Base-by-base conservation (phyloP, 2,797 vertebrate genomes). In the Falco concolor region DNA sequence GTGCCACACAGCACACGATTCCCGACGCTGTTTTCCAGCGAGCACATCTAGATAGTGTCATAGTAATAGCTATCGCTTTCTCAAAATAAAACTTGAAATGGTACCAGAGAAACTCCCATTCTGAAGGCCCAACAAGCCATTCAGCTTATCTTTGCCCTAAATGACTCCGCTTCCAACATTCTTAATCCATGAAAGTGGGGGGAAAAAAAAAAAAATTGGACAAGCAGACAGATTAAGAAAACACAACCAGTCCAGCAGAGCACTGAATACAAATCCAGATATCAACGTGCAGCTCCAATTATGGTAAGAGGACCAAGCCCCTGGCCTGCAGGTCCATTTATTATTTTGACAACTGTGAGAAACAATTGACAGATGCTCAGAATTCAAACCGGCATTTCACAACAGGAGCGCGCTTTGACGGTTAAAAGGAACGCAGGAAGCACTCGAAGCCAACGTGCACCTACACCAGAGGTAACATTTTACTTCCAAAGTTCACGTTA, bases 61-160 rank as follows among this genome's bases (percentile, higher is more conserved):
- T 1, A 69, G 36, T 2, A n/a, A 36, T 1, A 81, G 47, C 1
- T 0, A 63, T 2, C 21, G 13, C 32, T 24, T 63, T 12, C 36
- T 28, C 49, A 45, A 70, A 73, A 65, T 28, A 27, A 27, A 32
- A 18, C 9, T 2, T 40, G 32, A 30, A 64, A 57, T 3, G 2
- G 7, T 34, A 17, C 32, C 49, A 38, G 57, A 86, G 40, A 49
- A 82, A 44, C 2, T 19, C 13, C 21, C 10, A 18, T 14, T 36
- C 25, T 12, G 5, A 73, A 45, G 44, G 25, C 20, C 5, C 2
- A 45, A 47, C 23, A 57, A 72, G 34, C 24, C 6, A 36, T 25
- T 50, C 10, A 13, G 19, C 25, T 83, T 3, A 63, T 34, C 36
- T 45, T 11, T 54, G 22, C 40, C 63, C 13, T 32, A n/a, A 8